A percentile compares a stretch with the other conserved stretches of the same genome.
phyloP scores from a whole-genome alignment of 92 coral and sea anemone genomes.

The Parazoanthus darwini region DNA sequence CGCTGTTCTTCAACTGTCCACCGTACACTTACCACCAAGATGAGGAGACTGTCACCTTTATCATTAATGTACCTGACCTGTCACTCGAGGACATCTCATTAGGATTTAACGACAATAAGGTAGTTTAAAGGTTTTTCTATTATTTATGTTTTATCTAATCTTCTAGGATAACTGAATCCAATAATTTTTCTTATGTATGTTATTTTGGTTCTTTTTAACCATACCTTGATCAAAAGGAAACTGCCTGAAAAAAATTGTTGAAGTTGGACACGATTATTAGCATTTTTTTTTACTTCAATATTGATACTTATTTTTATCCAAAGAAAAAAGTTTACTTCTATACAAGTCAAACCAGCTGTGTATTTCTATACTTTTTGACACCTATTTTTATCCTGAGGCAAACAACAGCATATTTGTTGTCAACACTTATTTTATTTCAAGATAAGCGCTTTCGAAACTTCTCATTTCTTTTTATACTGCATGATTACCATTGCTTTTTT shows the following conservation, averaged over 20 bases:
- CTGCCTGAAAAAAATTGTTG: not conserved
- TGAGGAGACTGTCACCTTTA: conserved; percentile 67
- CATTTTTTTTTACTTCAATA: too few relatives aligned
- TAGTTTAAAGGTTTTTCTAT: not conserved
- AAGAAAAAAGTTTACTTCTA: too few relatives aligned
- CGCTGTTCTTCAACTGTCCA: conserved; percentile 86
- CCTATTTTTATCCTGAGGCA: too few relatives aligned
- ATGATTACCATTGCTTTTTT: not conserved
- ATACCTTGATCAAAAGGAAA: not conserved
- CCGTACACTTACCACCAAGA: conserved; percentile 89
- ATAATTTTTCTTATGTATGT: not conserved
- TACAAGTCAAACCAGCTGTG: too few relatives aligned
- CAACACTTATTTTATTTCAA: not conserved
- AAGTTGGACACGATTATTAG: not conserved
- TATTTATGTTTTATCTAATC: not conserved
- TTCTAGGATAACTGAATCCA: too few relatives aligned
- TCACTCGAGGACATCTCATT: conserved; percentile 81
- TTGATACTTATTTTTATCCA: too few relatives aligned
- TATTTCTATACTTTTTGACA: too few relatives aligned
- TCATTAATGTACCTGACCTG: conserved; percentile 69
- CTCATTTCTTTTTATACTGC: too few relatives aligned
- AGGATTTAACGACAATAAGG: conserved; percentile 93
- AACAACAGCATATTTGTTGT: too few relatives aligned
- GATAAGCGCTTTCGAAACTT: not conserved
- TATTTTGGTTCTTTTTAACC: not conserved